Evolutionary conservation across 2,113 vertebrate genomes (phyloP).

Genomic region (Mionectes macconnelli): DNA sequence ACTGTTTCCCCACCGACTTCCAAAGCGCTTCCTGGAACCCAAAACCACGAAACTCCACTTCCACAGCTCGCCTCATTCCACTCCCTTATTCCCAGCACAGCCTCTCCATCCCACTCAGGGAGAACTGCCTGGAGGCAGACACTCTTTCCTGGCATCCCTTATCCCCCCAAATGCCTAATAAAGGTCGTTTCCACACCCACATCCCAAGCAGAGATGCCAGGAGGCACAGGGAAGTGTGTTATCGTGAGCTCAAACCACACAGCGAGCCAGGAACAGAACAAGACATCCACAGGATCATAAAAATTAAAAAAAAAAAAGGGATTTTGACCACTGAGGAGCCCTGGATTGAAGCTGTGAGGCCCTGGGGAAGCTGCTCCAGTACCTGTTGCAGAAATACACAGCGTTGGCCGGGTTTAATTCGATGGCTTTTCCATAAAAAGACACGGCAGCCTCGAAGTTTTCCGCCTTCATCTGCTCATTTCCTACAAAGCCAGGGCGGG

Average conservation of each 20-base stretch:
- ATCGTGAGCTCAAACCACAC: background rate
- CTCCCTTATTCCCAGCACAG: background rate
- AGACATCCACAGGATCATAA: background rate
- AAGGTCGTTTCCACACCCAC: background rate
- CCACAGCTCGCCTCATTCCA: background rate
- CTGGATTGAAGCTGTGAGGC: accelerated
- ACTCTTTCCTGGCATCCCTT: background rate
- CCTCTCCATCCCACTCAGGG: background rate
- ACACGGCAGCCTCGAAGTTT: constrained; percentile 87
- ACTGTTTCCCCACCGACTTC: background rate
- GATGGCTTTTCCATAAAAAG: constrained; percentile 92
- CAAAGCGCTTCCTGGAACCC: accelerated
- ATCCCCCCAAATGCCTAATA: background rate
- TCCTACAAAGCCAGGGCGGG: constrained; percentile 62
- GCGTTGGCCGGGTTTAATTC: constrained; percentile 90
- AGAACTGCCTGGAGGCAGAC: background rate
- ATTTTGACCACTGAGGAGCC: too few relatives aligned
- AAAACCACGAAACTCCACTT: accelerated
- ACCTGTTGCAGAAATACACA: constrained; percentile 98
- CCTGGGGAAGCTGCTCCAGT: background rate
- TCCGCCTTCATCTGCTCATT: constrained; percentile 97
- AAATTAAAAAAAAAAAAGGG: too few relatives aligned
- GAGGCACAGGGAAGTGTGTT: background rate
- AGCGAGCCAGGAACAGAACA: background rate
- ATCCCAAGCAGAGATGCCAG: background rate